Base-by-base conservation (phyloP, 2,797 vertebrate genomes). In the Meriones psammophilus region DNA sequence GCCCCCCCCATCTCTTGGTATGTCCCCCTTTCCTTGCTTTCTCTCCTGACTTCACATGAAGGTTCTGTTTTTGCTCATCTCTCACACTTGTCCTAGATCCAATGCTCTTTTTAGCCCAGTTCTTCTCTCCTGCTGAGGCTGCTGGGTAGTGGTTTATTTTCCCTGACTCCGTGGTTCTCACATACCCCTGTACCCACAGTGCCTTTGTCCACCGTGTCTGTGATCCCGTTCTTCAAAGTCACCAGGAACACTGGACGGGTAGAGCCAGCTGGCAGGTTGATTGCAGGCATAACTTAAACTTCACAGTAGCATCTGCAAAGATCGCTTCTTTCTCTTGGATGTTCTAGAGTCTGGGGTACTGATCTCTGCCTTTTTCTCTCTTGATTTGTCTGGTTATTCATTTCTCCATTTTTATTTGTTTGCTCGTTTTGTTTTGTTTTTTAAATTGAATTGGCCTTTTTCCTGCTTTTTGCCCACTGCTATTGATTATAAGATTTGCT, bases 301-400 rank as follows among this genome's bases (percentile, higher is more conserved):
- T 92, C 33, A 64, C 30, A 22, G 56, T 22, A 64, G 85, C 12
- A 0, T 50, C 78, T 46, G 36, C 50, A 22, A 3, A 0, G 24
- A 28, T 71, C 33, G 50, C 42, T 66, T 5, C 42, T 7, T 71
- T 92, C 66, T 96, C 93, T 39, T 30, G 78, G 64, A 33, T 80
- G n/a, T 62, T 54, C 46, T 95, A 74, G 85, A 56, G 94, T 93
- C 69, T 93, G 42, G 39, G 26, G 22, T 36, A 2, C 73, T 58
- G 69, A 74, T 92, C 66, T 87, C 30, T 15, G 26, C 26, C 68
- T 9, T 54, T 50, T 84, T 90, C 58, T 89, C 56, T 73, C 88
- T 94, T 54, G 62, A 46, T 22, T 14, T 56, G 22, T 83, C 60
- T 83, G 88, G 2, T 68, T 14, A 26, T 56, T 39, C 18, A 8